These are phyloP conservation scores for Anguilla rostrata DNA, from an alignment of 2,113 vertebrate genomes.

Conservation along the genomic window DNA sequence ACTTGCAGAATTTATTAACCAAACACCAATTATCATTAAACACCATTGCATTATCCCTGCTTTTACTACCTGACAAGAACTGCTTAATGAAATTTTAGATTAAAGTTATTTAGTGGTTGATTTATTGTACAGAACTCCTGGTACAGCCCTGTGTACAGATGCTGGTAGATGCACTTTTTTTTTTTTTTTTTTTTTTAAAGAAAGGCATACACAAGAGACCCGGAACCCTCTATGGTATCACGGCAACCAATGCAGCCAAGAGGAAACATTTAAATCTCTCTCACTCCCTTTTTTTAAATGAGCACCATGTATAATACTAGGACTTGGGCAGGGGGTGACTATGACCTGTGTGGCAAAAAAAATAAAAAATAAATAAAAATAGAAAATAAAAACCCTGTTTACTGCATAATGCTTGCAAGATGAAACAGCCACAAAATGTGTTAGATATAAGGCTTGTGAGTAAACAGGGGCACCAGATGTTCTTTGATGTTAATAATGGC, in stretches of 20 bases:
- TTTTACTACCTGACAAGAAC: constrained; percentile 99
- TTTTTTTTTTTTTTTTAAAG: constrained; percentile 71
- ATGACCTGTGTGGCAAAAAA: constrained; percentile 77
- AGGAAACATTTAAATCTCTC: constrained; percentile 81
- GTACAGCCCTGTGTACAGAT: constrained; percentile 89
- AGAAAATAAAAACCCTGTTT: constrained; percentile 77
- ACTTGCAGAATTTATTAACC: constrained; percentile 99
- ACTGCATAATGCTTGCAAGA: constrained; percentile 91
- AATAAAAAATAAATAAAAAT: constrained; percentile 50
- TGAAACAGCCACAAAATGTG: constrained; percentile 97
- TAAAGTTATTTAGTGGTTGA: constrained; percentile 98
- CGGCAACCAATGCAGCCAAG: constrained; percentile 86
- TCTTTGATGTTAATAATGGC: constrained; percentile 99
- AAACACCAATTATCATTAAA: constrained; percentile 99
- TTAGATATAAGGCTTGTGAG: constrained; percentile 99
- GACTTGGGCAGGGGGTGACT: constrained; percentile 75
- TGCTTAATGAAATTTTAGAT: constrained; percentile 99
- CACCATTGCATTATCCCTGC: constrained; percentile 97
- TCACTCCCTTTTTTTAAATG: constrained; percentile 38
- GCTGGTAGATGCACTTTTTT: constrained; percentile 78
- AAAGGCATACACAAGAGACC: constrained; percentile 85
- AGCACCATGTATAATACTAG: constrained; percentile 68
- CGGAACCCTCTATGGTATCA: constrained; percentile 86
- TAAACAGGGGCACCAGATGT: constrained; percentile 99
- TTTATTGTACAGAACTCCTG: constrained; percentile 92